Base-by-base conservation (phyloP, 2,113 vertebrate genomes). In the Myotis brandtii region DNA sequence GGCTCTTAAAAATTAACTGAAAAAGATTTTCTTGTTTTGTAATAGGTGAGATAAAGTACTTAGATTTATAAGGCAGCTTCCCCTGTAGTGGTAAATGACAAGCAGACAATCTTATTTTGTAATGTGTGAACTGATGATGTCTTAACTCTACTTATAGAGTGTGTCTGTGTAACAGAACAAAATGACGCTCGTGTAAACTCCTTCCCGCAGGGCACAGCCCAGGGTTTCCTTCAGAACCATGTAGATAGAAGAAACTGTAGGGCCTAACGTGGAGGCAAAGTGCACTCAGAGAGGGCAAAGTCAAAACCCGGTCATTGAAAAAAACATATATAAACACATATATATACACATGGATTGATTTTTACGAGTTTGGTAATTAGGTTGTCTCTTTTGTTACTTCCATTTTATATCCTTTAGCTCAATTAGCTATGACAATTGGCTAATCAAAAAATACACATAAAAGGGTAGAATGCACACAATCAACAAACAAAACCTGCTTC, bases 41-140 rank as follows among this genome's bases (percentile, higher is more conserved):
- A 95, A 27, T 83, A 96, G 95, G 95, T 88, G 95, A 95, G 96
- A 89, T 95, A 40, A 94, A 93, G 95, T 85, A 90, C 97, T 93
- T 96, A 97, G 98, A 91, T 97, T 89, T 97, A 62, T 96, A 97
- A 97, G 98, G 98, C 98, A 98, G 98, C 98, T 98, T 98, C 96
- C 94, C 97, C 90, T 1, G 79, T 95, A 97, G 96, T 96, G 96
- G 87, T 97, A 91, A 97, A 86, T 98, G 95, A 97, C 96, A 98
- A 98, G 97, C 98, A 98, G 98, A 98, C 98, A 98, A 98, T 98
- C 98, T 97, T 96, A 77, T 96, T 98, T 97, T 98, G 95, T 98
- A 96, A 97, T 93, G 96, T 97, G 90, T 94, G 97, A 98, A 97
- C 96, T 92, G 97, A 97, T 97, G 90, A 95, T 94, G 81, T 98